Evolutionary conservation across 2,797 vertebrate species (phyloP).

Genomic region (Anguilla anguilla): DNA sequence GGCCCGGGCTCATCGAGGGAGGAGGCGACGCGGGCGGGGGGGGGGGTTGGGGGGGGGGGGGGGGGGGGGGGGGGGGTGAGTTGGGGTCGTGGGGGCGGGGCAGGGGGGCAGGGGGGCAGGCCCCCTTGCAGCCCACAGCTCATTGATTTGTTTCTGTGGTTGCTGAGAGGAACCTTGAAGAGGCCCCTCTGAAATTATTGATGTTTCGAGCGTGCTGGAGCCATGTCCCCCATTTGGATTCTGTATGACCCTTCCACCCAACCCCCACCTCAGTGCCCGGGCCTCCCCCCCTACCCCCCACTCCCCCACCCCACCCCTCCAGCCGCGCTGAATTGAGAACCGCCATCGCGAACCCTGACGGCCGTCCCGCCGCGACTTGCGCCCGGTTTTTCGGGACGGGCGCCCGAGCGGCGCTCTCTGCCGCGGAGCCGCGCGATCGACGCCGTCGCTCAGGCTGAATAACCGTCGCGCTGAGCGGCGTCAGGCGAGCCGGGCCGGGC

Average conservation of each 20-base stretch:
- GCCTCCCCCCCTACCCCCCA: neutral
- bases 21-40: neutral
- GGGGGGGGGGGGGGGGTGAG: no score
- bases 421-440: neutral
- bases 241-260: neutral
- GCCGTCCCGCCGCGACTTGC: neutral
- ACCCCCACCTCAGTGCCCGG: neutral
- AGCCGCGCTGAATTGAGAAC: neutral
- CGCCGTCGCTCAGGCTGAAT: neutral
- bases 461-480: neutral
- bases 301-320: neutral
- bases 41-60: no score
- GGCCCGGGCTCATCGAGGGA: no score
- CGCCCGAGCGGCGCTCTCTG: neutral
- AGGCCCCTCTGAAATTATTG: neutral
- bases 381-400: neutral
- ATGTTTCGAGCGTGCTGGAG: neutral
- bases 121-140: neutral
- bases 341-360: neutral
- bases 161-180: neutral
- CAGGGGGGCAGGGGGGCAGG: neutral
- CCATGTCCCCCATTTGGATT: neutral
- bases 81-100: no score
- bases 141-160: neutral
- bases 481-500: neutral